Percentiles rank a stretch among this genome's conserved stretches.
Evolutionary conservation across 1,140 invertebrate genomes (phyloP).

Genomic region (Drosophila sp.): DNA sequence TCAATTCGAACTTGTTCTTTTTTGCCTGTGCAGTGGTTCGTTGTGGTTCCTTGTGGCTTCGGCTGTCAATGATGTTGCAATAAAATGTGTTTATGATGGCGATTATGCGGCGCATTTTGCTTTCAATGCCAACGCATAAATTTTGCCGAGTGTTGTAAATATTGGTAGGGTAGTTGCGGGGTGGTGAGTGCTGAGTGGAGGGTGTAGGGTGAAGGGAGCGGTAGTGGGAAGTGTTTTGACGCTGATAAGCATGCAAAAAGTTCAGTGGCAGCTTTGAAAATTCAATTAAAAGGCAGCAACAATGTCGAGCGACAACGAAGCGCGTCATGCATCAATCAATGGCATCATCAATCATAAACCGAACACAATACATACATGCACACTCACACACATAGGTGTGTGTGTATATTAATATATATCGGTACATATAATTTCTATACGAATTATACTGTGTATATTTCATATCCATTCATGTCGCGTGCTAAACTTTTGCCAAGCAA

Average conservation of each 20-base stretch:
- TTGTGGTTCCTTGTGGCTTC: background rate
- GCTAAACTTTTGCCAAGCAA: constrained; percentile 47
- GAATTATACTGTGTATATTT: constrained; percentile 9
- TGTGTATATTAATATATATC: constrained; percentile 25
- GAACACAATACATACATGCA: constrained; percentile 42
- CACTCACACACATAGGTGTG: background rate
- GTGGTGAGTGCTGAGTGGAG: too few species aligned
- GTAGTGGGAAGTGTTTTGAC: constrained; percentile 44
- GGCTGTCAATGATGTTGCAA: constrained; percentile 74
- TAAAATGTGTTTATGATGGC: constrained; percentile 71
- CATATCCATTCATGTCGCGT: constrained; percentile 49
- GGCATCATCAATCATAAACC: constrained; percentile 79
- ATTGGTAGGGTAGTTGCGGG: background rate
- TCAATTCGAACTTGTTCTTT: too few species aligned
- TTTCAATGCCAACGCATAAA: constrained; percentile 54
- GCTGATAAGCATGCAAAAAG: constrained; percentile 74
- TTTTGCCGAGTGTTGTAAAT: constrained; percentile 20
- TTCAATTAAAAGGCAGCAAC: constrained; percentile 76
- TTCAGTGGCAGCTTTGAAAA: constrained; percentile 58
- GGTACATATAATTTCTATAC: constrained; percentile 7
- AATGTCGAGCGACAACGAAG: constrained; percentile 31
- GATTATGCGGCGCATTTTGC: constrained; percentile 70
- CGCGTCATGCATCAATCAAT: constrained; percentile 79
- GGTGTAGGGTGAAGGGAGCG: too few species aligned
- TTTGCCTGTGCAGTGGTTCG: background rate